Evolutionary conservation across 2,797 vertebrate species (phyloP), one percentile per base, ranked within the genome.

Genomic region (Micrastur ruficollis): DNA sequence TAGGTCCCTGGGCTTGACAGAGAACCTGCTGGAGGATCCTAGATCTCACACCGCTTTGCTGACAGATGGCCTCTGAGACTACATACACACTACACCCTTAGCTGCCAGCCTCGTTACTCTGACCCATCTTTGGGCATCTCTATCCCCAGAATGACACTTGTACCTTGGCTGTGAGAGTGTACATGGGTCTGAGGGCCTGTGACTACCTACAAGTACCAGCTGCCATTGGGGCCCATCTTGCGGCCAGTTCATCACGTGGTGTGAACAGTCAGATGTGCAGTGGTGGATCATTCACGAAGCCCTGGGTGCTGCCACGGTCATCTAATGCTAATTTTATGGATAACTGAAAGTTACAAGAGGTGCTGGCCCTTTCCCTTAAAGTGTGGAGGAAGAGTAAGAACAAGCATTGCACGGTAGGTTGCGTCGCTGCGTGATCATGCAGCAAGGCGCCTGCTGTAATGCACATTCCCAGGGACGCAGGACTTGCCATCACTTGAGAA

Each of bases 391-490:
- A 58, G 16, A 78, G 42, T 22, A 67, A 63, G 61, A 67, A 34
- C 55, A 31, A 34, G 34, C 15, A 16, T 19, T 50, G 40, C 2
- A 0, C 73, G 44, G 47, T 9, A 6, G 40, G 29, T 9, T 68
- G 58, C 26, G 70, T 58, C 59, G 34, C 59, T 12, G 49, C 2
- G 15, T 46, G 83, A 47, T 56, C 42, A 36, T 10, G n/a, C 34
- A 67, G 91, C 58, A 38, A 94, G 72, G 74, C 56, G 22, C 50
- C 66, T 92, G 81, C 81, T 81, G 63, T 26, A 91, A 84, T n/a
- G 72, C 53, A 52, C n/a, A 6, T 73, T 73, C 53, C 46, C 63
- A 70, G 59, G 16, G 32, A 93, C 46, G 38, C 34, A 96, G 59
- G 89, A 92, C 27, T 71, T 52, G 68, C 63, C 44, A 72, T 76